Evolutionary conservation across 2,888 invertebrate genomes (phyloP).

Genomic region (Thereva nobilitata): DNA sequence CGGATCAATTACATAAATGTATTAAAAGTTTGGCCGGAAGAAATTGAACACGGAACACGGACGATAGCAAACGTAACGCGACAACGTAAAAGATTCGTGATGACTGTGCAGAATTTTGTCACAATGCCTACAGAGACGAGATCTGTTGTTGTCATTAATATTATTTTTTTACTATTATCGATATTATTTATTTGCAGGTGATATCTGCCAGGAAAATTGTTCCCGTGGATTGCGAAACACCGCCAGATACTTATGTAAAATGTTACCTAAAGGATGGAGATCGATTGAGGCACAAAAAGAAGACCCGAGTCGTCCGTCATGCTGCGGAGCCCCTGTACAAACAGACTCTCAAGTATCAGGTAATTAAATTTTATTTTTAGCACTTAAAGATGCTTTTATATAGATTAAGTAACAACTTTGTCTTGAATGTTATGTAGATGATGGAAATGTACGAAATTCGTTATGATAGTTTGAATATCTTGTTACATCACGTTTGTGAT

Average conservation of each 20-base stretch:
- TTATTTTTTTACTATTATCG: background rate
- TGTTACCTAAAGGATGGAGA: slow-evolving; percentile 89
- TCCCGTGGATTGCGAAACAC: slow-evolving; percentile 71
- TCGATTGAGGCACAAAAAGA: slow-evolving; percentile 87
- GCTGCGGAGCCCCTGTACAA: slow-evolving; percentile 84
- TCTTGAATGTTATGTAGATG: background rate
- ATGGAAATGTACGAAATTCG: background rate
- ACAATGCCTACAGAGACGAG: no score
- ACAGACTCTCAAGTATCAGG: slow-evolving; percentile 85
- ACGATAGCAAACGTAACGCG: no score
- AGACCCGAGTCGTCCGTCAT: slow-evolving; percentile 82
- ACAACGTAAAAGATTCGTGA: no score
- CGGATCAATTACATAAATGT: slow-evolving; percentile 39
- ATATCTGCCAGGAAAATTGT: slow-evolving; percentile 72
- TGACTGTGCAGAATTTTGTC: no score
- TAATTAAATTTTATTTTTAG: slow-evolving; percentile 43
- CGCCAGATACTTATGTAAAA: slow-evolving; percentile 90
- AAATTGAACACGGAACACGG: no score
- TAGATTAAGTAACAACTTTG: background rate
- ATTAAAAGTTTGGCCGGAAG: slow-evolving; percentile 42
- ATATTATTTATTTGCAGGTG: slow-evolving; percentile 55
- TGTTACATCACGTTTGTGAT: background rate
- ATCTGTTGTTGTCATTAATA: background rate
- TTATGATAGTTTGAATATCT: background rate
- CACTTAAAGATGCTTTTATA: background rate